Percentiles rank a stretch among this genome's conserved stretches.
Evolutionary conservation across 2,113 vertebrate genomes (phyloP).

Genomic region (Bubo blakistoni): DNA sequence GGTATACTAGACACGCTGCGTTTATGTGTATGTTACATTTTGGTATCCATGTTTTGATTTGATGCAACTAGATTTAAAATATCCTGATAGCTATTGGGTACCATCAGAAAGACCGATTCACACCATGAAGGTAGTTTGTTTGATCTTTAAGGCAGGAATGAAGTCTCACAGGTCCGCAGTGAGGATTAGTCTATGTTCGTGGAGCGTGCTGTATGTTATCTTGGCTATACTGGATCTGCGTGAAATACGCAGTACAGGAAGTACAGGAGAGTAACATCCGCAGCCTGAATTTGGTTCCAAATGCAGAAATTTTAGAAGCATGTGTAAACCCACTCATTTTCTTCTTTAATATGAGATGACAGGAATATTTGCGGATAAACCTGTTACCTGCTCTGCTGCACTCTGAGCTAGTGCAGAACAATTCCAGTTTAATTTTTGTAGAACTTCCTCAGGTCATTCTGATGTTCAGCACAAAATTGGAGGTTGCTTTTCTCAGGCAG

Average conservation of each 20-base stretch:
- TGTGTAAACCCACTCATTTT: not conserved
- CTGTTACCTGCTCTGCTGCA: not conserved
- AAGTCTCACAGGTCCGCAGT: too few relatives aligned
- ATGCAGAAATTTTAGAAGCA: not conserved
- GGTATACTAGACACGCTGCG: accelerated
- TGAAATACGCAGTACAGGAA: not conserved
- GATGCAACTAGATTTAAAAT: not conserved
- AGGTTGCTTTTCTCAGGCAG: not conserved
- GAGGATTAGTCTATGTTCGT: not conserved
- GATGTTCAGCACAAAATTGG: not conserved
- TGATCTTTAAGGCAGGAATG: not conserved
- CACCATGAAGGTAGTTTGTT: not conserved
- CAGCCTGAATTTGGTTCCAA: not conserved
- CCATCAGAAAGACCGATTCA: not conserved
- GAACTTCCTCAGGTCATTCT: not conserved
- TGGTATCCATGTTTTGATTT: not conserved
- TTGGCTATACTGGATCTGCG: not conserved
- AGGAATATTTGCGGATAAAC: not conserved
- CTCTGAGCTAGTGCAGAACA: not conserved
- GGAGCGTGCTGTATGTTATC: accelerated
- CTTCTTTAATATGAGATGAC: not conserved
- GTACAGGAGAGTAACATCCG: not conserved
- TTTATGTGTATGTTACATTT: accelerated
- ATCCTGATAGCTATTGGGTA: too few relatives aligned
- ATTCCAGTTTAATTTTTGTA: not conserved